phyloP scores from a whole-genome alignment of 2,888 invertebrate species.

The Chymomyza fuscimana region DNA sequence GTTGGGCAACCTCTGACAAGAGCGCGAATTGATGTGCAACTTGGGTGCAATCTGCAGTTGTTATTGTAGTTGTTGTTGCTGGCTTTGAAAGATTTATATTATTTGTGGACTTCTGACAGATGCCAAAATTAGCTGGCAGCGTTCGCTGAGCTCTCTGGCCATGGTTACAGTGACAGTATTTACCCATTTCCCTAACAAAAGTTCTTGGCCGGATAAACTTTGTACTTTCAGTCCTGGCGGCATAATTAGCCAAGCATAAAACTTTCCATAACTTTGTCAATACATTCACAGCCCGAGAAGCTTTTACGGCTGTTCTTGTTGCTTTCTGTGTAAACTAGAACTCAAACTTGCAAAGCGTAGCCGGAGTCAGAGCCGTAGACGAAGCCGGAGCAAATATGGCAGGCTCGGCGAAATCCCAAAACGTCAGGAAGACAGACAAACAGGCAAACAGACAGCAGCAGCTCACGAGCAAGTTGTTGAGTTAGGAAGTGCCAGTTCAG shows the following conservation, averaged over 20 bases:
- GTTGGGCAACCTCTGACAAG: slow-evolving; percentile 40
- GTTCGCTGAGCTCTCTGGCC: neutral
- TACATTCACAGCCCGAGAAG: slow-evolving; percentile 26
- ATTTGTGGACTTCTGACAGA: slow-evolving; percentile 54
- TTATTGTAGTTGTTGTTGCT: slow-evolving; percentile 35
- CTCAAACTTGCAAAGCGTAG: slow-evolving; percentile 52
- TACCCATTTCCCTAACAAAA: neutral
- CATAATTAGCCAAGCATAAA: slow-evolving; percentile 59
- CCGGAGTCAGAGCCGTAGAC: neutral
- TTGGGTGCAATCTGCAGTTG: slow-evolving; percentile 49
- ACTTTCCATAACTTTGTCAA: slow-evolving; percentile 27
- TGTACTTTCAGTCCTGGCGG: slow-evolving; percentile 41
- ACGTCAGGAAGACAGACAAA: slow-evolving; percentile 37
- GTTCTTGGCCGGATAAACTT: neutral
- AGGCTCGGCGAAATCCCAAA: slow-evolving; percentile 53
- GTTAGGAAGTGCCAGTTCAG: slow-evolving; percentile 19
- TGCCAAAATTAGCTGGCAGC: slow-evolving; percentile 62
- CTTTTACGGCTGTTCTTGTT: slow-evolving; percentile 32
- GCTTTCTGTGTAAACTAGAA: slow-evolving; percentile 59
- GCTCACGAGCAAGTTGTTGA: slow-evolving; percentile 27
- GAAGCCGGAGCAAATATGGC: neutral
- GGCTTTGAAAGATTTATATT: slow-evolving; percentile 70
- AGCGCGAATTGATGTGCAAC: slow-evolving; percentile 72
- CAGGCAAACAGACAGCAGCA: slow-evolving; percentile 22
- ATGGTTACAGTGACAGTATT: neutral